A percentile compares a stretch with the other conserved stretches of the same genome.
These are phyloP conservation scores for Rhinichthys osculus DNA, from an alignment of 2,797 vertebrate genomes.

Conservation along the genomic window DNA sequence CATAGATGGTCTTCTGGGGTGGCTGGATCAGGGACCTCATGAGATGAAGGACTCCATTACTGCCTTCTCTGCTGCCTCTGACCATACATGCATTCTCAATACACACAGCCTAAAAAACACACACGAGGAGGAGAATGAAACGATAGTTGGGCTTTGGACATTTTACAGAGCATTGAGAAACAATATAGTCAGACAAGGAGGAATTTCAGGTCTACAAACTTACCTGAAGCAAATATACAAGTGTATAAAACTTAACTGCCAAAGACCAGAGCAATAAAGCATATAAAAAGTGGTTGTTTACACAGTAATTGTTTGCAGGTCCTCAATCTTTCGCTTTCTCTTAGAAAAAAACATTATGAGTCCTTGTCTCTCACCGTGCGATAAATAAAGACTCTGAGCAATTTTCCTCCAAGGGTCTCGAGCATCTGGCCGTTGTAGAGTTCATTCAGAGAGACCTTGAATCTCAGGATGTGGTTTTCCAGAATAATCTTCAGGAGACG, in stretches of 20 bases:
- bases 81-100: conserved; percentile 96
- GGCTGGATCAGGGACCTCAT: conserved; percentile 87
- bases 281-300: conserved; percentile 52
- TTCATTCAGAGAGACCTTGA: conserved; percentile 87
- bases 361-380: conserved; percentile 88
- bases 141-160: background rate
- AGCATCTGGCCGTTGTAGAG: conserved; percentile 93
- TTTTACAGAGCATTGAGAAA: conserved; percentile 7
- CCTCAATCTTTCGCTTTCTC: background rate
- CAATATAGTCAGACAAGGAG: background rate
- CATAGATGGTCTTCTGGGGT: conserved; percentile 83
- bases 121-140: background rate
- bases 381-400: conserved; percentile 93
- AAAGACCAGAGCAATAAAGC: conserved; percentile 54
- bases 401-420: conserved; percentile 90
- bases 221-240: conserved; percentile 19
- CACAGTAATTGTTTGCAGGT: conserved; percentile 18
- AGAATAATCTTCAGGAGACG: conserved; percentile 83
- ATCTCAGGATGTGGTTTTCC: conserved; percentile 94
- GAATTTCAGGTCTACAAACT: background rate
- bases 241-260: conserved; percentile 38
- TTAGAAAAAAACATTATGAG: background rate
- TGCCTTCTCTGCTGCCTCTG: conserved; percentile 91
- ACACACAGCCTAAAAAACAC: conserved; percentile 85
- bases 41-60: conserved; percentile 89